A percentile compares a stretch with the other conserved stretches of the same genome.
These are phyloP conservation scores for Semaprochilodus insignis DNA, from an alignment of 2,797 vertebrate species.

Conservation along the genomic window DNA sequence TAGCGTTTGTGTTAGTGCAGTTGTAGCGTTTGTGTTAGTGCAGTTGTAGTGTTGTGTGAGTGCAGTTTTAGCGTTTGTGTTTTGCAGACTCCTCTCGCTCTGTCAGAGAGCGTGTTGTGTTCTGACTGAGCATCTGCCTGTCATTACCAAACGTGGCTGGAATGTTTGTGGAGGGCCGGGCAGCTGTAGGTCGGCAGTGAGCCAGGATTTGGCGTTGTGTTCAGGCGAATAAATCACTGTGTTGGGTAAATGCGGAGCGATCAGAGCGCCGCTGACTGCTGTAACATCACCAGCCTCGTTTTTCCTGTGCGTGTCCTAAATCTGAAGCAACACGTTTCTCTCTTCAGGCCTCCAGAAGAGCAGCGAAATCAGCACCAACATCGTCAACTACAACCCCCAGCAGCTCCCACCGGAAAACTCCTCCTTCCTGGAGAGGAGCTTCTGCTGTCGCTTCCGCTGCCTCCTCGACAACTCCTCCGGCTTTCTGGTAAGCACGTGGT, in stretches of 20 bases:
- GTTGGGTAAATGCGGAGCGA: background rate
- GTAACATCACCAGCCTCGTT: constrained; percentile 52
- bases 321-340: background rate
- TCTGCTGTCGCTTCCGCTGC: constrained; percentile 86
- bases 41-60: no score
- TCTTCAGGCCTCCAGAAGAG: constrained; percentile 59
- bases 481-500: constrained; percentile 79
- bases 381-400: constrained; percentile 70
- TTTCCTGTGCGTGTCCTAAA: background rate
- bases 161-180: constrained; percentile 24
- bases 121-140: constrained; percentile 7
- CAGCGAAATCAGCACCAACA: constrained; percentile 71
- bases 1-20: no score
- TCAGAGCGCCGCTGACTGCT: constrained; percentile 5
- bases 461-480: constrained; percentile 87
- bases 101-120: background rate
- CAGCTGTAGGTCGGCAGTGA: constrained; percentile 5
- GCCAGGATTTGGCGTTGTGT: constrained; percentile 19
- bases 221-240: constrained; percentile 16
- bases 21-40: no score
- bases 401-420: constrained; percentile 69
- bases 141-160: constrained; percentile 35
- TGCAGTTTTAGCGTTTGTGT: no score
- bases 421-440: constrained; percentile 81
- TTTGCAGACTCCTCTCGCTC: background rate